A percentile compares a stretch with the other conserved stretches of the same genome.
phyloP scores from a whole-genome alignment of 2,113 vertebrate species.

The Apistogramma diplotaenia region DNA sequence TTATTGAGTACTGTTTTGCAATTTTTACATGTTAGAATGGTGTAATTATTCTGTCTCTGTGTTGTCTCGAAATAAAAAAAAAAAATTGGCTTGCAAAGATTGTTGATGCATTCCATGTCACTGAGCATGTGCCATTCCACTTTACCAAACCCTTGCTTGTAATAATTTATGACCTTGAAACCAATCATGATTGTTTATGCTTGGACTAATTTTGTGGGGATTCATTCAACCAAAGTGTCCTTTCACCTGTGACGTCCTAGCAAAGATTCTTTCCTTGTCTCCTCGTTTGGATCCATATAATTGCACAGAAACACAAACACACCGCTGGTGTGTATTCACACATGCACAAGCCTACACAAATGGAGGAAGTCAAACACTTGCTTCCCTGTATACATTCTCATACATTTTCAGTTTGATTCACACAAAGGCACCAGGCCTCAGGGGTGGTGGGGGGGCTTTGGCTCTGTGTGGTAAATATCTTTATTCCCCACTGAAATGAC shows the following conservation, averaged over 20 bases:
- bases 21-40: neutral
- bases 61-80: neutral
- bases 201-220: conserved; percentile 60
- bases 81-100: conserved; percentile 28
- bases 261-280: conserved; percentile 7
- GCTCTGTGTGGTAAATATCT: conserved; percentile 48
- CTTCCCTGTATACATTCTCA: neutral
- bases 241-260: conserved; percentile 54
- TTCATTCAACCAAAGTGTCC: conserved; percentile 56
- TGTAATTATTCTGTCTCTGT: conserved; percentile 30
- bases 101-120: conserved; percentile 63
- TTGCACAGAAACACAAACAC: neutral
- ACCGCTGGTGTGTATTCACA: neutral
- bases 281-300: conserved; percentile 18
- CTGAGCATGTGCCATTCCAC: conserved; percentile 54
- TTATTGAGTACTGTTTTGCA: neutral
- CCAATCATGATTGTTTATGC: conserved; percentile 71
- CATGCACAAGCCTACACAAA: neutral
- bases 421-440: conserved; percentile 10
- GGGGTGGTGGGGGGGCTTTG: conserved; percentile 12
- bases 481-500: conserved; percentile 30
- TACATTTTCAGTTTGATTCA: conserved; percentile 34
- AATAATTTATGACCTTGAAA: conserved; percentile 73
- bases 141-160: conserved; percentile 50
- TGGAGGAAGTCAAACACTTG: neutral